A percentile compares a stretch with the other conserved stretches of the same genome.
phyloP scores from a whole-genome alignment of 2,797 vertebrate species.

The Premnoplex brunnescens region DNA sequence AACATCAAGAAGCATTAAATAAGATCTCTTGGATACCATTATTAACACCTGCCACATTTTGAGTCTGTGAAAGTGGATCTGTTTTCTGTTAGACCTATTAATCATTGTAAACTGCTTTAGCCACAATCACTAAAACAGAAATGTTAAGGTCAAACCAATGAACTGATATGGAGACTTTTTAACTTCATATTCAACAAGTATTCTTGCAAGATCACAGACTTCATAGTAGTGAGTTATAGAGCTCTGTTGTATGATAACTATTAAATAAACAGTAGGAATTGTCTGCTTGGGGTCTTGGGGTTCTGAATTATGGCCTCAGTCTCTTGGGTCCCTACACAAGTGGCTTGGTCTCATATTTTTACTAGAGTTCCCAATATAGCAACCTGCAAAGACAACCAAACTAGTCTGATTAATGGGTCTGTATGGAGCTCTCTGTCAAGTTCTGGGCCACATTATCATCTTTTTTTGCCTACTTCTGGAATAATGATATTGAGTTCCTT shows the following conservation, averaged over 20 bases:
- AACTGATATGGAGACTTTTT: fast-evolving
- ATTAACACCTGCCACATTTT: background rate
- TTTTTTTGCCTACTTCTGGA: background rate
- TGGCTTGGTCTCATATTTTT: background rate
- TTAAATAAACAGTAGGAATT: background rate
- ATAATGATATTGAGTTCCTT: background rate
- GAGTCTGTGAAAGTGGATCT: background rate
- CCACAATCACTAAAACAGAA: background rate
- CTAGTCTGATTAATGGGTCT: background rate
- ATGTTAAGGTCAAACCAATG: background rate
- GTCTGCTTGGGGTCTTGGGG: background rate
- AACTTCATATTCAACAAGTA: background rate
- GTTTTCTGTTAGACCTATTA: background rate
- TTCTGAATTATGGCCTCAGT: background rate
- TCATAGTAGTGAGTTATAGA: background rate
- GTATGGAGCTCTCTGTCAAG: background rate
- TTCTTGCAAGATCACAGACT: background rate
- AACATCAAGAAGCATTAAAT: background rate
- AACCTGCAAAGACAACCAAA: background rate
- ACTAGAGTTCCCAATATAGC: background rate
- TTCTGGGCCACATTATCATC: background rate
- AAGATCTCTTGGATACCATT: background rate
- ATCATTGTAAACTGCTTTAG: background rate
- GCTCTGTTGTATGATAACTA: background rate
- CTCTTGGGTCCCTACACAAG: background rate